Percentiles rank a stretch among this genome's conserved stretches.
Conservation (phyloP, 92 coral and sea anemone species). For the Epizoanthus ramosus region DNA sequence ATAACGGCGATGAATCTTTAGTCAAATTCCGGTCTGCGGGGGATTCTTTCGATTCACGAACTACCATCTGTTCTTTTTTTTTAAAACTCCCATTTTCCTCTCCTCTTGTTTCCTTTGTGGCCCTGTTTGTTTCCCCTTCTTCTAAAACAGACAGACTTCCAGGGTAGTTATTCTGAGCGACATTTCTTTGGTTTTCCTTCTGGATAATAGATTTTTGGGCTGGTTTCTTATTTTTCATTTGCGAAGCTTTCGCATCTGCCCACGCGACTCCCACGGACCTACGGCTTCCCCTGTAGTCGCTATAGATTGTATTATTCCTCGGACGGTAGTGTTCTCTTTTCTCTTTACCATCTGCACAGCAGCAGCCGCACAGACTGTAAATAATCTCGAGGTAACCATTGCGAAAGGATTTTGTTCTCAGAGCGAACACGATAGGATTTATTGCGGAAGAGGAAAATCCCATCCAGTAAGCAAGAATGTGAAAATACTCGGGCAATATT, state of each 20-base stretch:
- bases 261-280: conserved; percentile 15
- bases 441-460: conserved; percentile 64
- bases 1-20: background rate
- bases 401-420: conserved; percentile 58
- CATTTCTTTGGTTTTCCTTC: background rate
- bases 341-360: conserved; percentile 19
- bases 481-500: conserved; percentile 47
- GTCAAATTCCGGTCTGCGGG: background rate
- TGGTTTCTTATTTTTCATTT: background rate
- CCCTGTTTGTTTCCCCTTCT: background rate
- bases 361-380: conserved; percentile 50
- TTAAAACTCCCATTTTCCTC: background rate
- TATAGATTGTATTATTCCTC: conserved; percentile 11
- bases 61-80: background rate
- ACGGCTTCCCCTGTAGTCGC: conserved; percentile 7
- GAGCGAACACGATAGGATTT: conserved; percentile 63
- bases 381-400: conserved; percentile 64
- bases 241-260: background rate
- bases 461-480: conserved; percentile 65
- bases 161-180: background rate
- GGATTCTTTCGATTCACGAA: background rate
- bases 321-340: conserved; percentile 19
- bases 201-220: background rate
- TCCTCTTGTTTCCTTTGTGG: background rate
- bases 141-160: conserved; percentile 9